phyloP scores from a whole-genome alignment of 2,888 invertebrate genomes.

The Trichopria drosophilae region DNA sequence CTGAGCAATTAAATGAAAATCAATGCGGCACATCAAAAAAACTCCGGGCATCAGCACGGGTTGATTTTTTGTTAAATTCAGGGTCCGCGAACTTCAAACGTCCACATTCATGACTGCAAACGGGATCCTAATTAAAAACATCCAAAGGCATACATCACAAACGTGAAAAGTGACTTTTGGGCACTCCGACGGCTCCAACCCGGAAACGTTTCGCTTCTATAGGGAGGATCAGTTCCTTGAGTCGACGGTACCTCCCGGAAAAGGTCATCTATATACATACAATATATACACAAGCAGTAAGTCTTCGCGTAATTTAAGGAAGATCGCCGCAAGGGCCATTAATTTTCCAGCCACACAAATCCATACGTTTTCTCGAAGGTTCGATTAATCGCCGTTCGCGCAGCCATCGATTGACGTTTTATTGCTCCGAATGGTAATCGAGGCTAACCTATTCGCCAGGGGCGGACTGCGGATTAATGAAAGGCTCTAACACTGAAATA shows the following conservation, averaged over 20 bases:
- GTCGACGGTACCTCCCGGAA: conserved; percentile 18
- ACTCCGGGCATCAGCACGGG: too few relatives aligned
- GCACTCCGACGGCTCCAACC: too few relatives aligned
- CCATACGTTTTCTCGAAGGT: conserved; percentile 6
- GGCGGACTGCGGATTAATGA: conserved; percentile 7
- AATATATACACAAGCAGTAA: conserved; percentile 35
- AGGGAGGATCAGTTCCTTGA: conserved; percentile 15
- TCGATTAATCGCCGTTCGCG: conserved; percentile 21
- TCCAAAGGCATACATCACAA: too few relatives aligned
- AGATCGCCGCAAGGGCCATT: conserved; percentile 29
- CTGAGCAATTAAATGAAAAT: too few relatives aligned
- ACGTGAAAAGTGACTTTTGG: too few relatives aligned
- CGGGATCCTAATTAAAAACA: too few relatives aligned
- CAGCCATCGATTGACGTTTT: conserved; percentile 16
- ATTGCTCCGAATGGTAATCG: conserved; percentile 14
- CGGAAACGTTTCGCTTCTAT: too few relatives aligned
- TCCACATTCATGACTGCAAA: too few relatives aligned
- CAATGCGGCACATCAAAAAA: too few relatives aligned
- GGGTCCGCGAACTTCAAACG: too few relatives aligned
- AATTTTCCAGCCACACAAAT: conserved; percentile 35
- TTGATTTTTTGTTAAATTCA: too few relatives aligned
- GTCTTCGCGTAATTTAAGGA: conserved; percentile 34
- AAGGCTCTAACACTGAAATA: conserved; percentile 11
- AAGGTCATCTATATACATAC: too few relatives aligned
- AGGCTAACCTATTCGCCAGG: conserved; percentile 9